Evolutionary conservation across 2,113 vertebrate genomes (phyloP).

Genomic region (Bambusicola thoracicus): DNA sequence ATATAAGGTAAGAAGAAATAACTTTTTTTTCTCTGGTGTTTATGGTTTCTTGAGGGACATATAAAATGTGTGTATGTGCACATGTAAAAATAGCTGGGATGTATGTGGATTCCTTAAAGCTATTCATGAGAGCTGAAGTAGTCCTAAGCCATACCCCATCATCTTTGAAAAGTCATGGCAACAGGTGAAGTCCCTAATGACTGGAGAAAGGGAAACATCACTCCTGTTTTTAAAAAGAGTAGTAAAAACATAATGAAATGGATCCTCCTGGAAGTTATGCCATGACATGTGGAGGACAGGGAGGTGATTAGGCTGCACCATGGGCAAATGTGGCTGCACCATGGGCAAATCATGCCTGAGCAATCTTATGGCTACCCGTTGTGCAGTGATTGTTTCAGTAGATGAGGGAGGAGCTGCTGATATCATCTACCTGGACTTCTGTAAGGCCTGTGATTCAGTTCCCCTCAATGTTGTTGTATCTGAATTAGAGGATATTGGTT

Average conservation of each 20-base stretch:
- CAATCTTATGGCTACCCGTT: not conserved
- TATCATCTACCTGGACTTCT: not conserved
- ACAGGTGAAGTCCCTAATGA: not conserved
- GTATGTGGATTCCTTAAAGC: not conserved
- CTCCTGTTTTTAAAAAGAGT: not conserved
- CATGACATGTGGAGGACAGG: not conserved
- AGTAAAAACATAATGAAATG: not conserved
- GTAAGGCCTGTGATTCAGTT: not conserved
- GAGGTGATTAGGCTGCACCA: not conserved
- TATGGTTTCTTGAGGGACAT: not conserved
- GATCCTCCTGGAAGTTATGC: not conserved
- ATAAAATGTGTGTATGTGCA: rapidly evolving
- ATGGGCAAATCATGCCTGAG: not conserved
- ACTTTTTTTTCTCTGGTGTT: not conserved
- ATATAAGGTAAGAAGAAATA: conserved; percentile 82
- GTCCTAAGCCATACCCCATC: not conserved
- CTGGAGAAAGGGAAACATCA: not conserved
- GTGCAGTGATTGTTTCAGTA: not conserved
- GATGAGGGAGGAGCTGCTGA: not conserved
- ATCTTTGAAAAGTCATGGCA: not conserved
- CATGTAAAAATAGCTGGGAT: not conserved
- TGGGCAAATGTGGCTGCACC: not conserved
- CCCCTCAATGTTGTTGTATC: not conserved
- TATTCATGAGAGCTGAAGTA: not conserved
- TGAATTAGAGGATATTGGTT: not conserved